phyloP scores from a whole-genome alignment of 2,113 vertebrate species.

The Tragulus kanchil region DNA sequence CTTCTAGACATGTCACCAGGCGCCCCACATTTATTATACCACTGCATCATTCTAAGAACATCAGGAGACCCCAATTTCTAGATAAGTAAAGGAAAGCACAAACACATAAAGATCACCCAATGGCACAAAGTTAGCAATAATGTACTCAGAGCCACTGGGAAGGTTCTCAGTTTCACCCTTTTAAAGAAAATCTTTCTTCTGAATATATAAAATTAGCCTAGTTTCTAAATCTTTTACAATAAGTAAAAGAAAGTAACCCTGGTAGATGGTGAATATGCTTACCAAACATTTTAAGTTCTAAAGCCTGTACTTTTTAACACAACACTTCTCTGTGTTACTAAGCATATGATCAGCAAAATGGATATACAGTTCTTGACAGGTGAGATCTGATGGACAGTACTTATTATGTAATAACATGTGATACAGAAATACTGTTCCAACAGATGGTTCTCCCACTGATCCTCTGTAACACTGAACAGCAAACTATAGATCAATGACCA shows the following conservation, averaged over 20 bases:
- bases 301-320: constrained; percentile 1
- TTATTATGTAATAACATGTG: background rate
- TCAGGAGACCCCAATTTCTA: background rate
- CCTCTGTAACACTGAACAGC: background rate
- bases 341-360: background rate
- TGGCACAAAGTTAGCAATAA: background rate
- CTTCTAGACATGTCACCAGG: background rate
- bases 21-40: background rate
- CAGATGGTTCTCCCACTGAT: background rate
- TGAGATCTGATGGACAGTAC: background rate
- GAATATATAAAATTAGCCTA: constrained; percentile 27
- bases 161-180: background rate
- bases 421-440: background rate
- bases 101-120: background rate
- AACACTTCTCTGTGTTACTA: background rate
- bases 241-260: background rate
- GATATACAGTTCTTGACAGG: background rate
- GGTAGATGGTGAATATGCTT: background rate
- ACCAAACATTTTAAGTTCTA: constrained; percentile 25
- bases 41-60: background rate
- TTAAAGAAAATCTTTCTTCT: background rate
- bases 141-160: background rate
- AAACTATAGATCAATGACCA: background rate
- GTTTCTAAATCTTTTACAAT: constrained; percentile 31
- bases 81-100: background rate